Percentiles rank a stretch among this genome's conserved stretches.
Evolutionary conservation across 2,888 invertebrate genomes (phyloP).

Genomic region (Dexiosoma caninum): DNA sequence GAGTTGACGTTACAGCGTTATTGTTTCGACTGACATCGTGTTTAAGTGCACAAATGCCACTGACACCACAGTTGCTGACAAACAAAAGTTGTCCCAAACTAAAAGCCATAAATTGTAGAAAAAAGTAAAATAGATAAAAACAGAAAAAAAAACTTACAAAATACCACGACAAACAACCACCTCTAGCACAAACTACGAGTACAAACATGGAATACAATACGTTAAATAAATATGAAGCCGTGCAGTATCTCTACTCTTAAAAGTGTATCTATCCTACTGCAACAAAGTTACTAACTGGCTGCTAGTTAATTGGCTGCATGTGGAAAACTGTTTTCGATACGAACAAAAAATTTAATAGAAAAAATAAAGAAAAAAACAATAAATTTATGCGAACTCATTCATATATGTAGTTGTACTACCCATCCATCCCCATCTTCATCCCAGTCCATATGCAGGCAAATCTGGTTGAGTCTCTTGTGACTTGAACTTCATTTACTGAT

Average conservation of each 20-base stretch:
- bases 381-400: conserved; percentile 37
- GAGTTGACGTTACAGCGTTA: conserved; percentile 55
- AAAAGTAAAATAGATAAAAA: not conserved
- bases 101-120: conserved; percentile 43
- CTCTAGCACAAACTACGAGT: conserved; percentile 48
- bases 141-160: conserved; percentile 24
- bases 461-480: conserved; percentile 32
- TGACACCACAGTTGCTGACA: conserved; percentile 47
- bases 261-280: conserved; percentile 32
- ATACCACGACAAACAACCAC: conserved; percentile 25
- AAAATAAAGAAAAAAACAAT: no score
- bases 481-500: conserved; percentile 33
- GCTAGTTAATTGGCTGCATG: conserved; percentile 22
- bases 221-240: conserved; percentile 21
- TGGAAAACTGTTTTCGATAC: conserved; percentile 17
- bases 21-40: conserved; percentile 49
- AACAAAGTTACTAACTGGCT: not conserved
- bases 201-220: conserved; percentile 37
- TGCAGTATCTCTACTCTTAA: conserved; percentile 3
- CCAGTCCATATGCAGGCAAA: conserved; percentile 35
- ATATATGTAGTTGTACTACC: not conserved
- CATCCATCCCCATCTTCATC: conserved; percentile 20
- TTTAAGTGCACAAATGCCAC: conserved; percentile 59
- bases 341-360: conserved; percentile 27
- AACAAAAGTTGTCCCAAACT: conserved; percentile 55